Evolutionary conservation across 30 jellyfish, hydroid and myxozoan genomes (phyloP).

Genomic region (Hydractinia symbiolongicarpus): DNA sequence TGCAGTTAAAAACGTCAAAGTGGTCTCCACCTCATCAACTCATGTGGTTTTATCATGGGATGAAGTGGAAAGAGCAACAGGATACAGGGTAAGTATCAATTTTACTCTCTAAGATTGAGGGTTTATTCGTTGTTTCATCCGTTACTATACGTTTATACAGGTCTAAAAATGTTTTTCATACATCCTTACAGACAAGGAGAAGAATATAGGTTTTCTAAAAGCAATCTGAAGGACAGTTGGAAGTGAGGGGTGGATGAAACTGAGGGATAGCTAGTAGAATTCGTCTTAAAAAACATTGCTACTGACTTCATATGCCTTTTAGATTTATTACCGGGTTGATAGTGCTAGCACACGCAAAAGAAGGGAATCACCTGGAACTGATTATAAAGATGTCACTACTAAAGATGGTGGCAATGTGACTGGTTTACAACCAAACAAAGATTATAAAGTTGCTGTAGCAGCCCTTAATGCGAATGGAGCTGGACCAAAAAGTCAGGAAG

Average conservation of each 20-base stretch:
- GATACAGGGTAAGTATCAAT: constrained; percentile 17
- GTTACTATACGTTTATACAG: no score
- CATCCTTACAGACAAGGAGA: no score
- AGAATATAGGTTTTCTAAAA: no score
- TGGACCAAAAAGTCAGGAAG: constrained; percentile 8
- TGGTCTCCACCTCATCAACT: background rate
- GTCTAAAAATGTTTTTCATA: no score
- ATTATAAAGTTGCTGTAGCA: background rate
- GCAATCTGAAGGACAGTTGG: no score
- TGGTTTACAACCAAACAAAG: background rate
- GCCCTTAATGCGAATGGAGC: constrained; percentile 16
- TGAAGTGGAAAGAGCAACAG: background rate
- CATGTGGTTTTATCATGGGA: constrained; percentile 25
- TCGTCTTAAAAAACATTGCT: no score
- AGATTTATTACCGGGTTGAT: constrained; percentile 3
- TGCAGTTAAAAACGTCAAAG: background rate
- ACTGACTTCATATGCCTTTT: background rate
- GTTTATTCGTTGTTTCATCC: no score
- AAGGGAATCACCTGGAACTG: background rate
- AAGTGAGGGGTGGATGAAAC: no score
- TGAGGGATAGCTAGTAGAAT: no score
- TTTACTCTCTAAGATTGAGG: background rate
- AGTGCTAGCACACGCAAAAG: background rate
- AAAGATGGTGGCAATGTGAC: background rate
- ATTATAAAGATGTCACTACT: background rate